Evolutionary conservation across 2,797 vertebrate species (phyloP).

Genomic region (Mareca strepera): DNA sequence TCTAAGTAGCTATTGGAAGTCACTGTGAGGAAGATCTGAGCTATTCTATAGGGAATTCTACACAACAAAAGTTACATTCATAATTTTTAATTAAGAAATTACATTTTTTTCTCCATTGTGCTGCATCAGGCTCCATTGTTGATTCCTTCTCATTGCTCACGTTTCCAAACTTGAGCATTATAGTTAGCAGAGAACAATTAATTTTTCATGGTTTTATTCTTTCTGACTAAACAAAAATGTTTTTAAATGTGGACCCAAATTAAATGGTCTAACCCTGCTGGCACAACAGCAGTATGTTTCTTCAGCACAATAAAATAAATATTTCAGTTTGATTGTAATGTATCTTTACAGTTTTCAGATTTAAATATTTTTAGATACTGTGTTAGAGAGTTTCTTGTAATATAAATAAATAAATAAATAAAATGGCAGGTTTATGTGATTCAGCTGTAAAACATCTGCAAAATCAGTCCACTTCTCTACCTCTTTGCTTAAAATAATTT

Average conservation of each 20-base stretch:
- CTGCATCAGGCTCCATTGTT: not conserved
- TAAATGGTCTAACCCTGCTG: not conserved
- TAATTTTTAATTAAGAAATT: slow-evolving; percentile 70
- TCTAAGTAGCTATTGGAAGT: slow-evolving; percentile 68
- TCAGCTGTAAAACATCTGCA: not conserved
- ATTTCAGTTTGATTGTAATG: not conserved
- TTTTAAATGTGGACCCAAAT: not conserved
- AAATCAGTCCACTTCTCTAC: not conserved
- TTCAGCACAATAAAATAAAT: not conserved
- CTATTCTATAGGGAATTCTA: slow-evolving; percentile 64
- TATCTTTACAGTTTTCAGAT: not conserved
- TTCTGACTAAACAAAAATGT: not conserved
- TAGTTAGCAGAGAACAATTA: not conserved
- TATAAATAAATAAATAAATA: not conserved
- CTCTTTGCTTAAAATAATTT: not conserved
- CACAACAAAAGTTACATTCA: slow-evolving; percentile 69
- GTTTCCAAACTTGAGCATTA: not conserved
- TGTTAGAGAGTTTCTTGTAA: not conserved
- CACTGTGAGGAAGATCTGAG: slow-evolving; percentile 54
- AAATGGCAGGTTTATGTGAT: not conserved
- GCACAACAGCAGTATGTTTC: not conserved
- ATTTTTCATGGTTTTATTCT: not conserved
- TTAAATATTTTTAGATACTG: not conserved
- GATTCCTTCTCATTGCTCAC: slow-evolving; percentile 8
- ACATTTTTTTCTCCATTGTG: not conserved